These are phyloP conservation scores for Microplitis deprimator DNA, from an alignment of 2,888 invertebrate species.

Conservation along the genomic window DNA sequence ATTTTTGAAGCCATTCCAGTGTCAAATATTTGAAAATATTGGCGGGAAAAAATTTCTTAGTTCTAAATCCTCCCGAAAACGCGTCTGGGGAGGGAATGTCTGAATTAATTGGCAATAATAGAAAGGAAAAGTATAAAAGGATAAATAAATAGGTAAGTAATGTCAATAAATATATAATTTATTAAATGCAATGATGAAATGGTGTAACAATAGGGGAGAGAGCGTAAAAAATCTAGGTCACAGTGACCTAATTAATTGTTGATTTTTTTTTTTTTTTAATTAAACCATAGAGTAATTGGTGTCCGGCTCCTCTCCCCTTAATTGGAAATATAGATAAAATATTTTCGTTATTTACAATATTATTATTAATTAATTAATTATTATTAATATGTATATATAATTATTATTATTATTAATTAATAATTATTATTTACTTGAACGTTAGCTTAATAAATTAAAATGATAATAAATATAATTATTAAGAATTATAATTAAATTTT, in stretches of 20 bases:
- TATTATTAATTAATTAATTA: neutral
- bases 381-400: neutral
- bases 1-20: too few species aligned
- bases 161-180: conserved; percentile 72
- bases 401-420: neutral
- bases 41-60: too few species aligned
- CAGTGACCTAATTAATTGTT: conserved; percentile 45
- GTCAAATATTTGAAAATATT: too few species aligned
- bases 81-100: too few species aligned
- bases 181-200: conserved; percentile 72
- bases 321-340: conserved; percentile 72
- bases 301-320: conserved; percentile 59
- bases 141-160: conserved; percentile 60
- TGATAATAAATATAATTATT: conserved; percentile 70
- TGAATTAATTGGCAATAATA: too few species aligned
- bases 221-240: conserved; percentile 32
- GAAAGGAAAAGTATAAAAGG: conserved; percentile 20
- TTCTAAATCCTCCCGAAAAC: too few species aligned
- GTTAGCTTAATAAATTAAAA: conserved; percentile 69
- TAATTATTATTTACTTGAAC: conserved; percentile 63
- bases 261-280: neutral
- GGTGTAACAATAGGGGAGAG: conserved; percentile 69
- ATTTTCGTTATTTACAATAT: conserved; percentile 71
- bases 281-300: conserved; percentile 43
- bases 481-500: conserved; percentile 61